These are phyloP conservation scores for Scomber scombrus DNA, from an alignment of 2,113 vertebrate species.

Conservation along the genomic window DNA sequence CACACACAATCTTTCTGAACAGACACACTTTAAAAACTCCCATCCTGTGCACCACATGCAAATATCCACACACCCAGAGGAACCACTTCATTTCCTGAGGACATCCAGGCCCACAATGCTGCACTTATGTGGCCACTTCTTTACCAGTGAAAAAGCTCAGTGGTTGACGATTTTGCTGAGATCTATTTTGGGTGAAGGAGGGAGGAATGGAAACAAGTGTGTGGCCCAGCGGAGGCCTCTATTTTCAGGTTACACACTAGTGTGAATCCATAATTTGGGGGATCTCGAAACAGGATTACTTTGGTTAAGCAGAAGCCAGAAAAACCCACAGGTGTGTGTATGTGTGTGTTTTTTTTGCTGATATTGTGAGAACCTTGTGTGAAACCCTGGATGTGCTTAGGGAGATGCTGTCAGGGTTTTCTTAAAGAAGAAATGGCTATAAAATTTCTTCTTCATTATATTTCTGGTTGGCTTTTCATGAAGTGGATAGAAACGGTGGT, in stretches of 20 bases:
- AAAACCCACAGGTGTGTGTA: conserved; percentile 57
- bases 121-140: conserved; percentile 61
- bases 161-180: conserved; percentile 46
- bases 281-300: conserved; percentile 50
- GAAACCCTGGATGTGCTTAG: conserved; percentile 31
- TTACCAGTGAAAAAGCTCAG: conserved; percentile 47
- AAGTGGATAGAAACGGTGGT: conserved; percentile 10
- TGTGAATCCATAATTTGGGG: conserved; percentile 62
- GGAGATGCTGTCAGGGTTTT: conserved; percentile 19
- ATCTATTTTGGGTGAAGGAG: conserved; percentile 65
- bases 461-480: conserved; percentile 8
- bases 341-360: conserved; percentile 54
- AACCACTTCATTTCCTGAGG: conserved; percentile 70
- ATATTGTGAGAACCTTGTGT: conserved; percentile 52
- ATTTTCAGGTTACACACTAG: conserved; percentile 63
- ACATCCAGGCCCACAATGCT: conserved; percentile 61
- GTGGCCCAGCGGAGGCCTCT: conserved; percentile 57
- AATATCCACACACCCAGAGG: conserved; percentile 67
- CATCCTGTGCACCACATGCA: conserved; percentile 54
- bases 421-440: background rate
- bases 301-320: conserved; percentile 56
- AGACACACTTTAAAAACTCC: conserved; percentile 18
- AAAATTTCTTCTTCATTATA: background rate
- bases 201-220: conserved; percentile 64
- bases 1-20: conserved; percentile 19